Evolutionary conservation across 2,888 invertebrate species (phyloP), one percentile per base, ranked within the genome.

Genomic region (Melinaea menophilus): DNA sequence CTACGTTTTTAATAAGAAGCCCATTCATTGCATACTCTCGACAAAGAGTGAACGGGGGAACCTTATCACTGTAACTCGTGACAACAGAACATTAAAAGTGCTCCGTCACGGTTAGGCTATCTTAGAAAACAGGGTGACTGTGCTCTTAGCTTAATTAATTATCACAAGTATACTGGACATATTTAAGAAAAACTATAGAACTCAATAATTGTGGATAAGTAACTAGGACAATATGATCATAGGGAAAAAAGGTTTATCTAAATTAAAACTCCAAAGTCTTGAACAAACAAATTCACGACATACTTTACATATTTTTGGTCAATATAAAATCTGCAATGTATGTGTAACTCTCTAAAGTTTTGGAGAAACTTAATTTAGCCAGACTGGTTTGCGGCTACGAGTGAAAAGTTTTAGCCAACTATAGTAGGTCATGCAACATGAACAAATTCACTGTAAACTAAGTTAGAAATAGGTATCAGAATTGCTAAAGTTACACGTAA

Each of bases 1-100:
- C 80, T 76, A 78, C 75, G 76, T 82, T 86, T 87, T 86, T 87
- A 87, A 85, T 87, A 86, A 88, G 85, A 84, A 79, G 77, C 76
- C 81, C 81, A 86, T 88, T 88, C 85, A 86, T 80, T 76, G 85
- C 84, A 84, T 85, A 85, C 86, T 87, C 74, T 74, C 69, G 70
- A 69, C 67, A 62, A 77, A 78, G 75, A 76, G 75, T 75, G 71
- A 73, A 79, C 80, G 75, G 77, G 76, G 76, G 79, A 78, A 80
- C 80, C 82, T 87, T 88, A 88, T 87, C 86, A 85, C 80, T 78
- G 76, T 81, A 80, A 83, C 80, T 82, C 82, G 87, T 85, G 86
- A 86, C 88, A 86, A 81, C 83, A 86, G 86, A 88, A 88, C 88
- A 88, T 89, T 88, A 86, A 87, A 90, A 89, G 86, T 80, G 86